A percentile compares a stretch with the other conserved stretches of the same genome.
These are phyloP conservation scores for Priocnemis perturbator DNA, from an alignment of 2,888 invertebrate species.

Conservation along the genomic window DNA sequence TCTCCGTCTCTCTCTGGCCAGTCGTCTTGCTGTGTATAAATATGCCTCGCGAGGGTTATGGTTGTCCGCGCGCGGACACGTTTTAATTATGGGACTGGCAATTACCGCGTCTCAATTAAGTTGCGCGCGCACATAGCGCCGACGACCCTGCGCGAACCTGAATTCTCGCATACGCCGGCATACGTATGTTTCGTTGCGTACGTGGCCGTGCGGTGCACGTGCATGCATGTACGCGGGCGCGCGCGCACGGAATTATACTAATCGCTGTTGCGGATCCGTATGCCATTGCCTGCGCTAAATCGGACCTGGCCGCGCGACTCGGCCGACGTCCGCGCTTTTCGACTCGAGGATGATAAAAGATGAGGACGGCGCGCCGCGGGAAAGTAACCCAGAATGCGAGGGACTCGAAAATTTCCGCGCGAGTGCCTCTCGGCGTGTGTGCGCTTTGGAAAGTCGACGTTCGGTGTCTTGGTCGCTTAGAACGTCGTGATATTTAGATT, in stretches of 20 bases:
- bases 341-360: too few relatives aligned
- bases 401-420: neutral
- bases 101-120: slow-evolving; percentile 18
- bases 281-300: too few relatives aligned
- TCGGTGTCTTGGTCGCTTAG: too few relatives aligned
- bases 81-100: slow-evolving; percentile 16
- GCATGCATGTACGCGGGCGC: too few relatives aligned
- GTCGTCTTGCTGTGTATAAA: neutral
- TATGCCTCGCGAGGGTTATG: slow-evolving; percentile 8
- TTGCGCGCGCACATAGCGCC: neutral
- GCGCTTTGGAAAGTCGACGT: neutral
- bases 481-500: too few relatives aligned
- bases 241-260: too few relatives aligned
- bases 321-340: too few relatives aligned
- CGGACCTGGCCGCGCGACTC: too few relatives aligned
- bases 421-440: neutral
- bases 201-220: too few relatives aligned
- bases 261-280: too few relatives aligned
- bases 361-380: too few relatives aligned
- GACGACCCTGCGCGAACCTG: slow-evolving; percentile 3
- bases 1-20: neutral
- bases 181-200: too few relatives aligned
- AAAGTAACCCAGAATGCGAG: neutral
- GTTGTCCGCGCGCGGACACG: slow-evolving; percentile 2
- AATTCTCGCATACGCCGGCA: neutral